Evolutionary conservation across 2,113 vertebrate species (phyloP), one percentile per base, ranked within the genome.

Genomic region (Tetraodon nigroviridis): DNA sequence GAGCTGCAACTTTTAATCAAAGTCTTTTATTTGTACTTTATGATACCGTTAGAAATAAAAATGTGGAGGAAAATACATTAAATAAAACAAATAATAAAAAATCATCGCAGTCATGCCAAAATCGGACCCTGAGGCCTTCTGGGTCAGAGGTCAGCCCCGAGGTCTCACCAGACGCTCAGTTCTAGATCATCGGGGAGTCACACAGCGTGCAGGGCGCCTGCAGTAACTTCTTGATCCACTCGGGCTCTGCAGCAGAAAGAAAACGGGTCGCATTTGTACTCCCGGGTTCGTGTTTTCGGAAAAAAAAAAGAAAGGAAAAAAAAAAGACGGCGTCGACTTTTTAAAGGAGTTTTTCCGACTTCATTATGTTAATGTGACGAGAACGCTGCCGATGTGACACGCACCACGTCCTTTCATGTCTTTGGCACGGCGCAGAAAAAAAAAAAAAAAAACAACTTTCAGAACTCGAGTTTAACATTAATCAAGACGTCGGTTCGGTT

Each of bases 151-250:
- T 59, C 62, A 37, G 44, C 58, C 61, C 71, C 55, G 68, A 71
- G 64, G 58, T 76, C 59, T 20, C 22, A 32, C 37, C 1, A 0
- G 6, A 11, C 7, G 0, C 5, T 50, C 2, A 1, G 37, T 47
- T 61, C 88, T 92, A 98, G 82, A 96, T 92, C 80, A 98, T 89
- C 0, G 96, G 97, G 15, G 94, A 95, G 68, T 99, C 97, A 16
- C 97, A 99, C 82, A 97, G 93, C 0, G 90, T 92, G 75, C 97
- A 99, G 20, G 94, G 92, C 40, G 93, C 92, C 51, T 94, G 91
- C 60, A 98, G 85, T 1, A 98, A 80, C 86, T 92, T 92, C 92
- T 91, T 95, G 66, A 99, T 95, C 97, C 97, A 99, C 47, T 95
- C 94, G 10, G 96, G 94, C 76, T 98, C 97, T 99, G 90, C 16